These are phyloP conservation scores for Timema podura DNA, from an alignment of 2,888 invertebrate species.

Conservation along the genomic window DNA sequence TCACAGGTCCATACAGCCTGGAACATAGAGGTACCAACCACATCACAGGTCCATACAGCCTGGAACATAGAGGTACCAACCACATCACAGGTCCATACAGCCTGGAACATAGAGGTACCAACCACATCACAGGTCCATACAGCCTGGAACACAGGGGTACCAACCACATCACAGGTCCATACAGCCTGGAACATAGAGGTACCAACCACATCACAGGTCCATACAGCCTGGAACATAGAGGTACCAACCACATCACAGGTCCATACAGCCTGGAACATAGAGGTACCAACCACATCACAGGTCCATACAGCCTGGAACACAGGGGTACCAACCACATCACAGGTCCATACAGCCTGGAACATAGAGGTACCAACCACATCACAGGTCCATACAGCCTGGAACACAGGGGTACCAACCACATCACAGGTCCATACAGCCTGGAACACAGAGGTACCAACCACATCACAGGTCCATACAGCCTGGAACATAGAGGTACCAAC, in stretches of 20 bases:
- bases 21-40: no score
- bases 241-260: no score
- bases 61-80: no score
- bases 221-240: constrained; percentile 66
- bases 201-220: no score
- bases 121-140: constrained; percentile 75
- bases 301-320: constrained; percentile 67
- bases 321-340: no score
- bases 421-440: constrained; percentile 79
- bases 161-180: no score
- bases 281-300: no score
- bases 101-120: constrained; percentile 57
- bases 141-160: constrained; percentile 60
- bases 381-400: constrained; percentile 74
- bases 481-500: no score
- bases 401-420: no score
- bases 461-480: constrained; percentile 80
- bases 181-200: constrained; percentile 61
- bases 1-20: constrained; percentile 79
- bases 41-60: constrained; percentile 80
- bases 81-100: constrained; percentile 77
- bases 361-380: no score
- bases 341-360: constrained; percentile 72
- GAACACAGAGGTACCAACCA: no score
- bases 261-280: constrained; percentile 66